Percentiles rank a stretch among this genome's conserved stretches.
These are phyloP conservation scores for Psittacula derbiana DNA, from an alignment of 2,797 vertebrate species.

Conservation along the genomic window DNA sequence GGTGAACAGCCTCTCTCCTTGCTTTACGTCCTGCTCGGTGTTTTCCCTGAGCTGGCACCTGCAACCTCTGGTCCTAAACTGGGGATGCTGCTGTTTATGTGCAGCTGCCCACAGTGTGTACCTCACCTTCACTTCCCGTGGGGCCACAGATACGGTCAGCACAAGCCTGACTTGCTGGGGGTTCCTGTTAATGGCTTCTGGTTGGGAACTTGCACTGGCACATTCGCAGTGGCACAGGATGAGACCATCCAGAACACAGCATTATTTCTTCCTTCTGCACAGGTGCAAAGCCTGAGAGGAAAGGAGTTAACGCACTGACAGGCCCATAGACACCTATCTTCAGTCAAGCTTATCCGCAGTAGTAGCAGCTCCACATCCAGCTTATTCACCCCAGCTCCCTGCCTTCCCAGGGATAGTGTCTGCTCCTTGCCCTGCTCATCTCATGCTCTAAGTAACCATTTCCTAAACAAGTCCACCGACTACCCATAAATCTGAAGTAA, in stretches of 20 bases:
- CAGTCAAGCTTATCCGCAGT: neutral
- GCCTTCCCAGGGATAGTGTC: neutral
- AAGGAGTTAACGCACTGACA: neutral
- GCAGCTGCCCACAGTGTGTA: fast-evolving
- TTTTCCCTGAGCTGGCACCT: neutral
- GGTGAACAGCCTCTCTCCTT: neutral
- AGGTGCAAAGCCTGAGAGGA: neutral
- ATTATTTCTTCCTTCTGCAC: neutral
- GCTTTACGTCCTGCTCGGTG: neutral
- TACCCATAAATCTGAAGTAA: neutral
- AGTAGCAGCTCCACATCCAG: neutral
- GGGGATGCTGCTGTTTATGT: neutral
- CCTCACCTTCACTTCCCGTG: neutral
- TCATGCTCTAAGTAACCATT: neutral
- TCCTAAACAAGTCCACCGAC: neutral
- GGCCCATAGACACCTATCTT: neutral
- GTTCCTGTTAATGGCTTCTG: neutral
- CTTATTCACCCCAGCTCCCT: neutral
- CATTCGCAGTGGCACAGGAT: fast-evolving
- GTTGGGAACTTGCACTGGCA: neutral
- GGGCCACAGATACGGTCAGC: neutral
- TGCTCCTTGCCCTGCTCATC: neutral
- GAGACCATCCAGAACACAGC: neutral
- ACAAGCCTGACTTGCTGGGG: neutral
- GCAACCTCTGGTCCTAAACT: neutral